Conservation (phyloP, 2,113 vertebrate genomes). For the Sciurus niger region DNA sequence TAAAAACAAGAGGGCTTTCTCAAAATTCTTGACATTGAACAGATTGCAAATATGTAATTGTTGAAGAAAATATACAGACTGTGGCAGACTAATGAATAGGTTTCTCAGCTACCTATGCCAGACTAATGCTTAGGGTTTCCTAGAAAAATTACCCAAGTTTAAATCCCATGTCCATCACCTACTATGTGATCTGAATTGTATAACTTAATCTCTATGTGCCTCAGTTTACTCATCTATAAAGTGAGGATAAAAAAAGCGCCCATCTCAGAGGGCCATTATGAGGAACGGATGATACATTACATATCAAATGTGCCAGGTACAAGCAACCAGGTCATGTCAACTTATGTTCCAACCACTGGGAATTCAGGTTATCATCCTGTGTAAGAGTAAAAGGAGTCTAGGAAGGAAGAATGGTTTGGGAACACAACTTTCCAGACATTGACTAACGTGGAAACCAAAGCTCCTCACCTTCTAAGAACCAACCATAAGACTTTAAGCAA, state of each 20-base stretch:
- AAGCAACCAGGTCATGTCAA: background rate
- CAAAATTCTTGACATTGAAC: background rate
- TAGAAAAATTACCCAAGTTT: background rate
- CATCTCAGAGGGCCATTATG: background rate
- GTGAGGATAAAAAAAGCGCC: background rate
- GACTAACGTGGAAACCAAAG: background rate
- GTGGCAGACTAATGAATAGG: background rate
- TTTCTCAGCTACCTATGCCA: background rate
- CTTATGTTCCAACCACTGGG: background rate
- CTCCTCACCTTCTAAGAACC: background rate
- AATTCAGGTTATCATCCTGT: background rate
- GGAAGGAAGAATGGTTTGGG: background rate
- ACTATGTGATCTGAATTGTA: background rate
- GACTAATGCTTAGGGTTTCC: background rate
- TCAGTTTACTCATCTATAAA: background rate
- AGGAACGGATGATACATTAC: background rate
- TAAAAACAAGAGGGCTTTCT: background rate
- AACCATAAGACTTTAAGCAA: background rate
- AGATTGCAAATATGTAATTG: background rate
- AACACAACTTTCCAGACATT: background rate
- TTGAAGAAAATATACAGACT: background rate
- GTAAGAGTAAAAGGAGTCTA: background rate
- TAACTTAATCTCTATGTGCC: background rate
- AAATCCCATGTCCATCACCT: background rate
- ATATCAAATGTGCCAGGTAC: background rate